Evolutionary conservation across 2,888 invertebrate species (phyloP), one percentile per base, ranked within the genome.

Genomic region (Spilarctia lutea): DNA sequence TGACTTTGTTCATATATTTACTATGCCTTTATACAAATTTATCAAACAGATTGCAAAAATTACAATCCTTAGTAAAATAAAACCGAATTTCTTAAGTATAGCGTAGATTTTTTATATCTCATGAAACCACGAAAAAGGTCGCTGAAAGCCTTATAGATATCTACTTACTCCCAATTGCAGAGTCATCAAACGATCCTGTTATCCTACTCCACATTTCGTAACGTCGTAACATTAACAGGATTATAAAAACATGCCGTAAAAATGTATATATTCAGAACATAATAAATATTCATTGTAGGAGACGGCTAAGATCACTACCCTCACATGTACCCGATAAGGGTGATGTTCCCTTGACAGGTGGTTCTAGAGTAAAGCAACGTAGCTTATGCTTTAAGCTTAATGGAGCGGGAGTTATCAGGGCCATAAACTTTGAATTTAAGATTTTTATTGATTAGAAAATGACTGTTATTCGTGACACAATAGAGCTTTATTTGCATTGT

Each of bases 241-340:
- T 92, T 92, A 91, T 91, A 92, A 92, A 92, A 92, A 90, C 90
- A 91, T 87, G 85, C 79, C 86, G 83, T 91, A 90, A 92, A 91
- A 87, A 78, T 76, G 75, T 85, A 86, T 82, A 85, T 83, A 83
- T 80, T 78, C 77, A 85, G 86, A 90, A 87, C 83, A 83, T 83
- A 86, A 87, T 88, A 89, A 89, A 90, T 88, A 90, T 88, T 87
- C 85, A 86, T 84, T 72, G 72, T 75, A 70, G 30, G 42, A 68
- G 30, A 56, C 33, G 68, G 35, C 27, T 67, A 13, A 60, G 27
- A 35, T 45, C 27, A 33, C 35, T 24, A 48, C 72, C 74, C 76
- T 73, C 83, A 80, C 76, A 0, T 1, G 3, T 7, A 0, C 20
- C 0, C 0, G 0, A 70, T 80, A 87, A 83, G 80, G 79, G 75